Conservation (phyloP, 2,797 vertebrate genomes). For the Enteromius argenteus region DNA sequence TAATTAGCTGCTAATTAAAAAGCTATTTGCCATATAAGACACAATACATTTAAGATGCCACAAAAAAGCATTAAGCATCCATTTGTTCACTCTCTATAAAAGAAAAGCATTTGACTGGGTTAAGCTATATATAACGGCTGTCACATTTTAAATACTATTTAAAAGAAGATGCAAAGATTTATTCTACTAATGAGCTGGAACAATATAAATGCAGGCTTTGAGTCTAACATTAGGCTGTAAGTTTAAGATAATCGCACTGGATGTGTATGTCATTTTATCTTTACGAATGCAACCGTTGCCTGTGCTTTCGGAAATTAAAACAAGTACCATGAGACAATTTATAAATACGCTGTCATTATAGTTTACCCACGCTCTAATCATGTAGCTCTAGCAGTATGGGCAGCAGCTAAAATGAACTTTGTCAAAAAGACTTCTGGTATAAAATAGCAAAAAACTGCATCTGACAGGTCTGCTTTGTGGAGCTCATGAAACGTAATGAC, state of each 20-base stretch:
- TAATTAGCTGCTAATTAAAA: constrained; percentile 62
- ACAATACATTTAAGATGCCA: constrained; percentile 45
- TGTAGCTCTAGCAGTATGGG: background rate
- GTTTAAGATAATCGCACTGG: constrained; percentile 18
- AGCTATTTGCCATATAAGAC: constrained; percentile 41
- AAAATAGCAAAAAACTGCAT: constrained; percentile 63
- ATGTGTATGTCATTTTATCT: constrained; percentile 9
- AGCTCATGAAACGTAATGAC: constrained; percentile 66
- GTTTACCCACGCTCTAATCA: constrained; percentile 21
- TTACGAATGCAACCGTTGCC: background rate
- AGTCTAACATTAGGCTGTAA: background rate
- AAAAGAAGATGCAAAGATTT: constrained; percentile 1
- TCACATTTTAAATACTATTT: constrained; percentile 1
- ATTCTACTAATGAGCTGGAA: constrained; percentile 19
- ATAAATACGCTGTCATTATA: constrained; percentile 34
- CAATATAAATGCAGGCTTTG: constrained; percentile 1
- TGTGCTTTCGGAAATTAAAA: constrained; percentile 31
- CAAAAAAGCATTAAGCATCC: constrained; percentile 44
- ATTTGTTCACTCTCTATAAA: constrained; percentile 46
- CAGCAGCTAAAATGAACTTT: constrained; percentile 16
- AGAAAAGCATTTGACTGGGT: constrained; percentile 38
- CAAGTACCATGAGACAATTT: constrained; percentile 29
- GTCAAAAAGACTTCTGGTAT: constrained; percentile 22
- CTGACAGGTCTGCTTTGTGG: constrained; percentile 65
- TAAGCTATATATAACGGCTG: background rate